These are phyloP conservation scores for Leucophenga montana DNA, from an alignment of 2,888 invertebrate genomes.

Conservation along the genomic window DNA sequence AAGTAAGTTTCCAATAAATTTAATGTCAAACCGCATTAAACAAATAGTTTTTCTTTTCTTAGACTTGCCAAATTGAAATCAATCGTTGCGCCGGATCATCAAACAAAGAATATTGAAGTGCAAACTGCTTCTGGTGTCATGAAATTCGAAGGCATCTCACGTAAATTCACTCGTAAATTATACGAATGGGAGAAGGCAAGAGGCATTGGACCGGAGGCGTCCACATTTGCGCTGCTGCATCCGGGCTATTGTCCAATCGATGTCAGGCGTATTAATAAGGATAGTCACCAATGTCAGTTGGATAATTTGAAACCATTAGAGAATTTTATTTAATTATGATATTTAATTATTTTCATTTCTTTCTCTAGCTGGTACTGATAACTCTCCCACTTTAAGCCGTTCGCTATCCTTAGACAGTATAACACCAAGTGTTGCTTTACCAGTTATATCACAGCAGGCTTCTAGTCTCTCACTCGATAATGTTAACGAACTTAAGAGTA, in stretches of 20 bases:
- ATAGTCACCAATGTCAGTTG: slow-evolving; percentile 61
- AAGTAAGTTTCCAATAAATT: slow-evolving; percentile 72
- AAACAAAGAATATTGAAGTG: slow-evolving; percentile 83
- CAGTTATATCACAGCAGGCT: slow-evolving; percentile 77
- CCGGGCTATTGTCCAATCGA: slow-evolving; percentile 75
- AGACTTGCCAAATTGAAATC: slow-evolving; percentile 73
- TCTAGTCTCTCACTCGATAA: slow-evolving; percentile 85
- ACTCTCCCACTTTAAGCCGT: slow-evolving; percentile 76
- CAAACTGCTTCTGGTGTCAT: slow-evolving; percentile 88
- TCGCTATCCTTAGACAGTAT: slow-evolving; percentile 87
- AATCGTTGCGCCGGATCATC: slow-evolving; percentile 74
- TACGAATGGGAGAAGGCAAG: slow-evolving; percentile 94
- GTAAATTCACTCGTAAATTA: slow-evolving; percentile 90
- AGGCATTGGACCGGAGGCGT: slow-evolving; percentile 88
- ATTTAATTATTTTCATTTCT: not conserved
- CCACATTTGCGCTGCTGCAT: slow-evolving; percentile 85
- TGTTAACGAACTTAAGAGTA: slow-evolving; percentile 79
- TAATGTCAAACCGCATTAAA: not conserved
- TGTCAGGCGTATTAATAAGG: slow-evolving; percentile 69
- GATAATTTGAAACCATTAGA: not conserved
- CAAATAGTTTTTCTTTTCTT: not conserved
- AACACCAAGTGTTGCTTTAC: slow-evolving; percentile 74
- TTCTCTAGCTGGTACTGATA: slow-evolving; percentile 60
- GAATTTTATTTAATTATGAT: not conserved
- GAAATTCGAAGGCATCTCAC: slow-evolving; percentile 88